Base-by-base conservation (phyloP, 2,888 invertebrate genomes). In the Lepidocyrtoides sp. region DNA sequence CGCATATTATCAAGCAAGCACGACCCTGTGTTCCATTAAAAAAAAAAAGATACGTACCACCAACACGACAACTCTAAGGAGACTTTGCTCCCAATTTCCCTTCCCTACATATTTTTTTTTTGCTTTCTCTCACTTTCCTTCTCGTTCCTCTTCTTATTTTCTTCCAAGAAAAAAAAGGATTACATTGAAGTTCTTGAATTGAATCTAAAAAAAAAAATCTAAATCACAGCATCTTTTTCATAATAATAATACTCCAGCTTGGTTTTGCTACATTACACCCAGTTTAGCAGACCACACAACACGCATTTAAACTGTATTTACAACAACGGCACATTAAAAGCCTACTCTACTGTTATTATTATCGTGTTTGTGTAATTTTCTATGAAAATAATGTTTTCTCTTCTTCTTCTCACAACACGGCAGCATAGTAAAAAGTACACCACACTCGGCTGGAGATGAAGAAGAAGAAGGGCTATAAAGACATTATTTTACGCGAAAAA, bases 131-230 rank as follows among this genome's bases (percentile, higher is more conserved):
- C 14, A 44, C 44, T 44, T 8, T 44, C 44, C 44, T 44, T 14
- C 10, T 44, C 44, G 1, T 44, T 44, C 10, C 36, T 36, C 36
- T 5, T 36, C 36, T 36, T 7, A 69, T 10, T 54, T 5, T 79
- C 77, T 29, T 17, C 57, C 14, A 7, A 54, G 23, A n/a, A n/a
- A n/a, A n/a, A 10, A 36, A 81, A 60, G 83, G 83, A 83, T 83
- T 83, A 83, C 26, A 23, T n/a, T n/a, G 17, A 2, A 60, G 66
- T 8, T 66, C 83, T 83, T 44, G 83, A 66, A 66, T n/a, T 23
- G 83, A 83, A 83, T 63, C 66, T 48, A n/a, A n/a, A n/a, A n/a
- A n/a, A n/a, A 66, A 83, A 83, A 66, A 48, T 66, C 48, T 83
- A 66, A 69, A 83, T 66, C 63, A 29, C 26, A 82, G 60, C 32